Conservation (phyloP, 2,888 invertebrate species). For the Scaptomyza flava region DNA sequence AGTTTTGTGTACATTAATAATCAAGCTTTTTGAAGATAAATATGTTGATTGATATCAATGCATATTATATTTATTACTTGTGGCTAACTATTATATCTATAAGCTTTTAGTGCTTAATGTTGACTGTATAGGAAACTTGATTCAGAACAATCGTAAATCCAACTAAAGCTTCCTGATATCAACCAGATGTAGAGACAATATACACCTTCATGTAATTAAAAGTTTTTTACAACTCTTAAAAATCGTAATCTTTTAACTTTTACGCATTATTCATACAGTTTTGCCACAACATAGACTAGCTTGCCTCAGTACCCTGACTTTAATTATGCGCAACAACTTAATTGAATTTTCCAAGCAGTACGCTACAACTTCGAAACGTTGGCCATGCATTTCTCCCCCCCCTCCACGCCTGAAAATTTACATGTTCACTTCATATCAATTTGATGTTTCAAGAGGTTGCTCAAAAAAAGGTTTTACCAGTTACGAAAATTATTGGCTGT, state of each 20-base stretch:
- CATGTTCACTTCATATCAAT: conserved; percentile 62
- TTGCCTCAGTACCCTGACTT: conserved; percentile 14
- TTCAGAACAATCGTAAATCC: too few relatives aligned
- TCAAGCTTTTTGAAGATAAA: background rate
- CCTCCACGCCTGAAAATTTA: conserved; percentile 13
- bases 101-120: background rate
- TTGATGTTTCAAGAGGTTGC: conserved; percentile 60
- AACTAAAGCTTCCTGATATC: too few relatives aligned
- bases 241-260: background rate
- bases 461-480: conserved; percentile 29
- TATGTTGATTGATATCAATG: background rate
- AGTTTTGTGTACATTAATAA: background rate
- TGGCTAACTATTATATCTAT: background rate
- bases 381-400: background rate
- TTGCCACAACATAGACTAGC: background rate
- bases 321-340: conserved; percentile 54
- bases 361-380: conserved; percentile 16
- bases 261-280: background rate
- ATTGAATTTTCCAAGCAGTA: conserved; percentile 56
- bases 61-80: background rate
- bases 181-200: too few relatives aligned
- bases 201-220: too few relatives aligned
- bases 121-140: too few relatives aligned
- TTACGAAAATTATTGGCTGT: conserved; percentile 49
- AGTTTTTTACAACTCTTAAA: background rate